phyloP scores from a whole-genome alignment of 2,888 invertebrate genomes.

The Lepeophtheirus nordmannii region DNA sequence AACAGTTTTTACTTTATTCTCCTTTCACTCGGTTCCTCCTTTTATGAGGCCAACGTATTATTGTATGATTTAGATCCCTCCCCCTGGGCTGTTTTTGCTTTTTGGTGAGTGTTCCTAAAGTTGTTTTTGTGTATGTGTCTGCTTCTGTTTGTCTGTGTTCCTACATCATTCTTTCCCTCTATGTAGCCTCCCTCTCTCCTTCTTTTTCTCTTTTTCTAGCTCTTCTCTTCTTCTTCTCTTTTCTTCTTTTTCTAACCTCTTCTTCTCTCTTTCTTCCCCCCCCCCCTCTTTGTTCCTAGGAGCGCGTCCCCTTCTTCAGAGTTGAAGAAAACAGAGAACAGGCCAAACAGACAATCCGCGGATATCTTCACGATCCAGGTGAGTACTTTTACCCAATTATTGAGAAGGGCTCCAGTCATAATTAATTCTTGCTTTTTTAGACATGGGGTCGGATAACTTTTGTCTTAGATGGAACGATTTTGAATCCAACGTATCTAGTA shows the following conservation, averaged over 20 bases:
- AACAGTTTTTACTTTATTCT: neutral
- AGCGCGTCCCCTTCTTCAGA: slow-evolving; percentile 5
- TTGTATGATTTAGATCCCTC: slow-evolving; percentile 5
- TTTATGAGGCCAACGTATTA: slow-evolving; percentile 4
- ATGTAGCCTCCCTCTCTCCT: slow-evolving; percentile 8
- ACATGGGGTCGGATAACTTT: slow-evolving; percentile 47
- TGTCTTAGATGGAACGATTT: slow-evolving; percentile 93
- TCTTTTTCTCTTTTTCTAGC: neutral
- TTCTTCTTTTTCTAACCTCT: neutral
- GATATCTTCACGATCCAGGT: slow-evolving; percentile 7
- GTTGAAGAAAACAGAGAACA: neutral
- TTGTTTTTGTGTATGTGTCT: slow-evolving; percentile 7
- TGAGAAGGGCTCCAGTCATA: neutral
- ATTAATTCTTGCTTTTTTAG: neutral
- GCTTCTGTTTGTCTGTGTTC: slow-evolving; percentile 6
- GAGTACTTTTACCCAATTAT: neutral
- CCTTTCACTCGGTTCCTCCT: slow-evolving; percentile 1
- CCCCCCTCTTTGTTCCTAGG: slow-evolving; percentile 8
- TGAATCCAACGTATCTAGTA: slow-evolving; percentile 78
- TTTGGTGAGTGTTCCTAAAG: neutral
- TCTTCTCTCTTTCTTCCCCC: slow-evolving; percentile 1
- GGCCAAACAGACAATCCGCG: neutral
- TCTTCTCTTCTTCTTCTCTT: neutral
- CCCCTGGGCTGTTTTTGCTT: slow-evolving; percentile 5
- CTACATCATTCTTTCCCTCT: neutral